Evolutionary conservation across 2,113 vertebrate species (phyloP), one percentile per base, ranked within the genome.

Genomic region (Gila orcuttii): DNA sequence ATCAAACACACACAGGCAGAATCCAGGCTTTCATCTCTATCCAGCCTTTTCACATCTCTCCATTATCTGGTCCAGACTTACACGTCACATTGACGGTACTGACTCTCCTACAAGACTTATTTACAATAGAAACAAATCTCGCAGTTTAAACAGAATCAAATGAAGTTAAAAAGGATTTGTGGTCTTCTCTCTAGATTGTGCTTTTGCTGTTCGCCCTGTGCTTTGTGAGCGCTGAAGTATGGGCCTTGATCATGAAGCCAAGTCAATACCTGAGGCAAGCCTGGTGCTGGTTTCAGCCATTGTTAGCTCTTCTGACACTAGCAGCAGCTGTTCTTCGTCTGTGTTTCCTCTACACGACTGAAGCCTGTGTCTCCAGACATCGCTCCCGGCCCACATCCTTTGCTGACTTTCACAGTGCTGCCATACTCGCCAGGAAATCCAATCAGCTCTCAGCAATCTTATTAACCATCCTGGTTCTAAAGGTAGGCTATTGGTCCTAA

Each of bases 401-500:
- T 84, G 89, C 93, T 42, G 78, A 89, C 89, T 94, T 96, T 89
- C 92, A 93, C 64, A 73, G 80, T 1, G 89, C 90, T 6, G 93
- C 94, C 55, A n/a, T 88, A 15, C 85, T 95, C 84, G 89, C 92
- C 21, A 84, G 86, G 23, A 78, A 17, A 13, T 92, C 93, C 78
- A 93, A 90, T 19, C 90, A 93, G 83, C 88, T 94, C 62, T 92
- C 94, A 0, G 95, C 95, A 6, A 39, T 94, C 47, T 85, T 96
- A 74, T 91, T 95, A 69, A 93, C 92, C 11, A 57, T 96, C 31
- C 91, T 95, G 45, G 85, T 92, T 83, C 76, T 95, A 2, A 95
- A 95, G 93, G 95, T 95, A 42, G 42, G 42, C 42, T 42, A 89
- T 55, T 31, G 17, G 1, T 57, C 12, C 10, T n/a, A 8, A 69